These are phyloP conservation scores for Lucilia sericata DNA, from an alignment of 1,140 invertebrate genomes.

Conservation along the genomic window DNA sequence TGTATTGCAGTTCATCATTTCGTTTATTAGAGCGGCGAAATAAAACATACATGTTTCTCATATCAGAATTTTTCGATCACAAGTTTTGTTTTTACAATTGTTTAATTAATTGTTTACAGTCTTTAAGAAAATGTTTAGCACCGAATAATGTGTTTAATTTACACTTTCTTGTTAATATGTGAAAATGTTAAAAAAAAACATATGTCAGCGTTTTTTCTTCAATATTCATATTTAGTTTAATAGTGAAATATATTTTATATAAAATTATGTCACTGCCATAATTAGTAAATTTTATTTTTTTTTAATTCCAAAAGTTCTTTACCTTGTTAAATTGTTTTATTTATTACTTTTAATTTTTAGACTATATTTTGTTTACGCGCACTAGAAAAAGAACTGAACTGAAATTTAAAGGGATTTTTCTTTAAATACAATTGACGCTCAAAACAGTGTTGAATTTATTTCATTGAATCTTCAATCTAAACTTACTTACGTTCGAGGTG, in stretches of 20 bases:
- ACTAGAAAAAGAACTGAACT: constrained; percentile 18
- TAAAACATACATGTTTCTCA: background rate
- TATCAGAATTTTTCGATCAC: constrained; percentile 2
- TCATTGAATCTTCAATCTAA: constrained; percentile 10
- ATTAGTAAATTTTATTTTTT: constrained; percentile 10
- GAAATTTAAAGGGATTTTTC: constrained; percentile 8
- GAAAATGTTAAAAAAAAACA: background rate
- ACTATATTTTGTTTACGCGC: background rate
- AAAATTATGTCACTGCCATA: background rate
- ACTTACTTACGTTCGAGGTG: background rate
- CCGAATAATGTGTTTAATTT: constrained; percentile 1
- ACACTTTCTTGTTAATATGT: constrained; percentile 32
- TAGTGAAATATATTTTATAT: no score
- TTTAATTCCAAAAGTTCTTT: background rate
- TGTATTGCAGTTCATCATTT: constrained; percentile 5
- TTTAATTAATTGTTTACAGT: constrained; percentile 18
- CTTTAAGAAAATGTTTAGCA: background rate
- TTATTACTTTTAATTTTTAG: background rate
- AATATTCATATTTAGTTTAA: background rate
- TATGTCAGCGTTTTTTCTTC: background rate
- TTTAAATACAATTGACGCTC: constrained; percentile 25
- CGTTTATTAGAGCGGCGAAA: background rate
- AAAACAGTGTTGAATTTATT: background rate
- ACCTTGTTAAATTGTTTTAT: background rate
- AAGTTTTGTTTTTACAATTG: constrained; percentile 28